phyloP scores from a whole-genome alignment of 2,797 vertebrate genomes.

The Cyclopterus lumpus region DNA sequence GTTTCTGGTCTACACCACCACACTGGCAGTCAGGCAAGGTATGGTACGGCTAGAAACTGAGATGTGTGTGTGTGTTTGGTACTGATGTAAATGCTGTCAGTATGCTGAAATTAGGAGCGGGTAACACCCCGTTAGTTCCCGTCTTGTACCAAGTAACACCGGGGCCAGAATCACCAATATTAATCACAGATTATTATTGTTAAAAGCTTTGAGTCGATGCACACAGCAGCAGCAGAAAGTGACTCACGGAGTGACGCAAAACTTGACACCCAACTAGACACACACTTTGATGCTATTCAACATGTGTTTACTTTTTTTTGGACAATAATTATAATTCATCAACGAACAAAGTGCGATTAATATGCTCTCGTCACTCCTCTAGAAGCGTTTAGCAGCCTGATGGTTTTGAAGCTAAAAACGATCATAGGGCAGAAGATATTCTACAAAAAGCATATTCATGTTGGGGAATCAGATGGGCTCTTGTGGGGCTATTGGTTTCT shows the following conservation, averaged over 20 bases:
- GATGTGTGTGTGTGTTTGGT: background rate
- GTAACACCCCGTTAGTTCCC: background rate
- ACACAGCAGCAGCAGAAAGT: no score
- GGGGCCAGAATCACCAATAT: background rate
- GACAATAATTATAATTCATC: background rate
- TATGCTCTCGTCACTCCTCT: background rate
- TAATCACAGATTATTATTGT: background rate
- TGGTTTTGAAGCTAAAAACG: background rate
- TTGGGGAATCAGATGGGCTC: background rate
- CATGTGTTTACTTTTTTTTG: background rate
- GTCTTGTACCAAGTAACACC: background rate
- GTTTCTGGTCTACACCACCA: slow-evolving; percentile 96
- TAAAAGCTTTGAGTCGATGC: background rate
- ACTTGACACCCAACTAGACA: no score
- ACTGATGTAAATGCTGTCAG: background rate
- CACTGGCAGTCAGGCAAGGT: slow-evolving; percentile 96
- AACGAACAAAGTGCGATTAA: background rate
- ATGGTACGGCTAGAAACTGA: slow-evolving; percentile 77
- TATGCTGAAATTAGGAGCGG: background rate
- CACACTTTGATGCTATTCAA: background rate
- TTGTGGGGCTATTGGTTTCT: background rate
- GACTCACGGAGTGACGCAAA: no score
- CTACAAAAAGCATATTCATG: background rate
- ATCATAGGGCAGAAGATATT: background rate
- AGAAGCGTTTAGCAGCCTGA: background rate